Conservation (phyloP, 2,888 invertebrate genomes). For the Nematopogon swammerdamellus region DNA sequence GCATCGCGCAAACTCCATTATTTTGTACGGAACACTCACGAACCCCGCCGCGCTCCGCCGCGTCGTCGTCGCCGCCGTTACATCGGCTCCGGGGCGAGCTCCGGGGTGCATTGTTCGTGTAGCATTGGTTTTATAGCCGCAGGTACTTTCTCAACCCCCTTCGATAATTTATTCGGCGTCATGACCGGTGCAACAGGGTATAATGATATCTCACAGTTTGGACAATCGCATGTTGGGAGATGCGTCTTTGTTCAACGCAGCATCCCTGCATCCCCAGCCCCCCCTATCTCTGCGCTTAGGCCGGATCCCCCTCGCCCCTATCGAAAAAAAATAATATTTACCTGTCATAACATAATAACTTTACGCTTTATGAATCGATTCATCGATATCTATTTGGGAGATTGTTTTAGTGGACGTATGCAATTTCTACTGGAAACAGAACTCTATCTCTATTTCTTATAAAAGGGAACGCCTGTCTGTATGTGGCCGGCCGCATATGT, state of each 20-base stretch:
- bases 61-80: too few species aligned
- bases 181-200: constrained; percentile 30
- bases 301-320: constrained; percentile 14
- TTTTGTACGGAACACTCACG: too few species aligned
- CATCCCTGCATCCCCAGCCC: constrained; percentile 41
- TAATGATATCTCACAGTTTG: constrained; percentile 43
- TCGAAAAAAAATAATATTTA: constrained; percentile 50
- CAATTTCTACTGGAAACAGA: constrained; percentile 5
- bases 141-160: constrained; percentile 22
- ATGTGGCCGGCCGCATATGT: too few species aligned
- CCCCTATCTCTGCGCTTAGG: not conserved
- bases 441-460: too few species aligned
- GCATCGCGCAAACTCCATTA: too few species aligned
- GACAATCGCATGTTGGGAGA: constrained; percentile 34
- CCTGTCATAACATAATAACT: constrained; percentile 55
- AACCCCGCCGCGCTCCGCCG: too few species aligned
- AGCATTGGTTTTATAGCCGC: not conserved
- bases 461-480: too few species aligned
- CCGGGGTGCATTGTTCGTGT: not conserved
- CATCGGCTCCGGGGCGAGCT: too few species aligned
- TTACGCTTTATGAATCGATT: constrained; percentile 55
- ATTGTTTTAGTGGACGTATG: constrained; percentile 9
- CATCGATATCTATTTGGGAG: constrained; percentile 36
- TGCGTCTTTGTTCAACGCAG: constrained; percentile 41
- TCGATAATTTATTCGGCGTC: constrained; percentile 25